These are phyloP conservation scores for Sabellastarte sp. DNA, from an alignment of 2,888 invertebrate genomes.

Conservation along the genomic window DNA sequence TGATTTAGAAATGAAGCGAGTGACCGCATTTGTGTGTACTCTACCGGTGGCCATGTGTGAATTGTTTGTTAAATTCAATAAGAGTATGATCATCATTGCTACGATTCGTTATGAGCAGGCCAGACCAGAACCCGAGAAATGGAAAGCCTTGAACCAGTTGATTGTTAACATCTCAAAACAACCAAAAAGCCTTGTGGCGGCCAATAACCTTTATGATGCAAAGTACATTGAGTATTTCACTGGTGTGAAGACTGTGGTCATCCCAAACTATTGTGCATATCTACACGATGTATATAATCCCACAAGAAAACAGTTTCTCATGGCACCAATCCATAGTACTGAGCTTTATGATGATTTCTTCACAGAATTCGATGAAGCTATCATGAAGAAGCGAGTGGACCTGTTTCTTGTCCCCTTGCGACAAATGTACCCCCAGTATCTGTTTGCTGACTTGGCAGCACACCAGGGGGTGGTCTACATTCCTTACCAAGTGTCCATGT, in stretches of 20 bases:
- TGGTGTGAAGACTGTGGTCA: conserved; percentile 23
- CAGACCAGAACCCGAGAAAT: conserved; percentile 19
- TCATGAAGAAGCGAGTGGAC: conserved; percentile 20
- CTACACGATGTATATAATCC: conserved; percentile 25
- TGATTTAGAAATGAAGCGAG: conserved; percentile 24
- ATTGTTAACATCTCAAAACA: conserved; percentile 13
- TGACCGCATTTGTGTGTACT: conserved; percentile 30
- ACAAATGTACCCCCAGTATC: conserved; percentile 32
- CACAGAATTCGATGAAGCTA: conserved; percentile 25
- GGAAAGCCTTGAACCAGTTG: conserved; percentile 22
- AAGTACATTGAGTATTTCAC: conserved; percentile 36
- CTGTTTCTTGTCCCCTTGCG: conserved; percentile 26
- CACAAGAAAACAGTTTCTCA: conserved; percentile 26
- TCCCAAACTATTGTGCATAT: conserved; percentile 33
- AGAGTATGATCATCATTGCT: conserved; percentile 30
- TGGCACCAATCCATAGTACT: conserved; percentile 32
- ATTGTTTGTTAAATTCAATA: conserved; percentile 28
- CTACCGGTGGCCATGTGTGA: conserved; percentile 34
- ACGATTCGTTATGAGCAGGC: conserved; percentile 32
- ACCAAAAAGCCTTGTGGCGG: conserved; percentile 24
- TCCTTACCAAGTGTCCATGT: conserved; percentile 35
- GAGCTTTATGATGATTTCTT: conserved; percentile 29
- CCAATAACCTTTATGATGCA: conserved; percentile 35
- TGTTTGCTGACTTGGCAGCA: conserved; percentile 28
- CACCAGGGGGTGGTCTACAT: conserved; percentile 32